phyloP scores from a whole-genome alignment of 2,113 vertebrate genomes.

The Glareola pratincola region DNA sequence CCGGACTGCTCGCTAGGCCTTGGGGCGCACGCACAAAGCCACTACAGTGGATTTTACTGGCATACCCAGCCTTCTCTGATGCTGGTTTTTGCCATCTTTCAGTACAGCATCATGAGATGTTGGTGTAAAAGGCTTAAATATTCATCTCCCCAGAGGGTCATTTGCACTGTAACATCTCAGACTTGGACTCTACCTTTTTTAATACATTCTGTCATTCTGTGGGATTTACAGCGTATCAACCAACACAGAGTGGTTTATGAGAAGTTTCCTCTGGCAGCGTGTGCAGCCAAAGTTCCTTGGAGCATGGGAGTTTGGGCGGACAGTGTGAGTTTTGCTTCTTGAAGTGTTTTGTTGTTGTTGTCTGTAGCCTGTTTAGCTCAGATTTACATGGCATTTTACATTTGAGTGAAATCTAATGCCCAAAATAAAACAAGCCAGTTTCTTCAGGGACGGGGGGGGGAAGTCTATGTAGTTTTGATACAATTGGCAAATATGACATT shows the following conservation, averaged over 20 bases:
- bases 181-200: constrained; percentile 5
- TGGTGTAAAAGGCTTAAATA: not conserved
- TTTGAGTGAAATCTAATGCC: not conserved
- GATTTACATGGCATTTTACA: not conserved
- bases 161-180: not conserved
- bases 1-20: not conserved
- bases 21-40: not conserved
- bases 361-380: not conserved
- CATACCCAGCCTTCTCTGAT: not conserved
- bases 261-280: not conserved
- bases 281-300: not conserved
- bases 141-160: not conserved
- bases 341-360: not conserved
- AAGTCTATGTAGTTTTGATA: not conserved
- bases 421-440: not conserved
- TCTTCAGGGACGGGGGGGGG: rapidly evolving
- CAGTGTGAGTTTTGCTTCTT: not conserved
- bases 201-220: not conserved
- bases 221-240: constrained; percentile 4
- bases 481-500: not conserved
- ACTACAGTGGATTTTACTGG: not conserved
- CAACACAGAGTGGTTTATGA: not conserved
- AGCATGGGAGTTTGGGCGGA: not conserved
- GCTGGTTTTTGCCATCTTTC: not conserved
- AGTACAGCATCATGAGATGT: not conserved